Conservation (phyloP, 2,888 invertebrate genomes). For the Agrochola macilenta region DNA sequence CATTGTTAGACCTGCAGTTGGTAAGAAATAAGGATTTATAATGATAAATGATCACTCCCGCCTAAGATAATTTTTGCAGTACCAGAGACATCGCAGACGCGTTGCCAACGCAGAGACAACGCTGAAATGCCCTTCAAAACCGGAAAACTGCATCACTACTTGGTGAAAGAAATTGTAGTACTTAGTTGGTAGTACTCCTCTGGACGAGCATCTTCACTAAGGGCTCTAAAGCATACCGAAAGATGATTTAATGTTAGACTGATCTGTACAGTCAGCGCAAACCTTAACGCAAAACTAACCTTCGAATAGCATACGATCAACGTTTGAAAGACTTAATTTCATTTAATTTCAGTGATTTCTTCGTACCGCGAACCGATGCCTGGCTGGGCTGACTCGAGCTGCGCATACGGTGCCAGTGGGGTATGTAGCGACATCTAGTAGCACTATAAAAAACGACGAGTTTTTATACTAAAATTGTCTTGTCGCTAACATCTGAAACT, state of each 20-base stretch:
- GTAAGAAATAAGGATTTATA: constrained; percentile 49
- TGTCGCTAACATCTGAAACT: not conserved
- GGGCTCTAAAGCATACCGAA: not conserved
- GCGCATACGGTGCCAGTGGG: constrained; percentile 67
- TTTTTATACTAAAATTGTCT: not conserved
- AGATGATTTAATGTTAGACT: not conserved
- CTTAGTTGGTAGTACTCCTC: not conserved
- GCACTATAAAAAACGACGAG: not conserved
- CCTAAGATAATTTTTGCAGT: not conserved
- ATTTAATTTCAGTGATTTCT: constrained; percentile 59
- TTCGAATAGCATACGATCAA: not conserved
- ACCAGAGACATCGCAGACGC: not conserved
- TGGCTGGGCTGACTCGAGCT: constrained; percentile 68
- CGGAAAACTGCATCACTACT: not conserved
- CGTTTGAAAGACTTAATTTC: not conserved
- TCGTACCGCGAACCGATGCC: constrained; percentile 66
- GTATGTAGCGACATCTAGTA: constrained; percentile 52
- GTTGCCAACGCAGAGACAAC: not conserved
- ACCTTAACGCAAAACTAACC: not conserved
- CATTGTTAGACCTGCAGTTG: constrained; percentile 62
- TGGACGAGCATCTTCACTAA: not conserved
- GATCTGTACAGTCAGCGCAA: not conserved
- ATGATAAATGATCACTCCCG: not conserved
- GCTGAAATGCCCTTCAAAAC: not conserved
- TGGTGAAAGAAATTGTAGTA: not conserved